Base-by-base conservation (phyloP, 2,113 vertebrate species). In the Phainopepla nitens region DNA sequence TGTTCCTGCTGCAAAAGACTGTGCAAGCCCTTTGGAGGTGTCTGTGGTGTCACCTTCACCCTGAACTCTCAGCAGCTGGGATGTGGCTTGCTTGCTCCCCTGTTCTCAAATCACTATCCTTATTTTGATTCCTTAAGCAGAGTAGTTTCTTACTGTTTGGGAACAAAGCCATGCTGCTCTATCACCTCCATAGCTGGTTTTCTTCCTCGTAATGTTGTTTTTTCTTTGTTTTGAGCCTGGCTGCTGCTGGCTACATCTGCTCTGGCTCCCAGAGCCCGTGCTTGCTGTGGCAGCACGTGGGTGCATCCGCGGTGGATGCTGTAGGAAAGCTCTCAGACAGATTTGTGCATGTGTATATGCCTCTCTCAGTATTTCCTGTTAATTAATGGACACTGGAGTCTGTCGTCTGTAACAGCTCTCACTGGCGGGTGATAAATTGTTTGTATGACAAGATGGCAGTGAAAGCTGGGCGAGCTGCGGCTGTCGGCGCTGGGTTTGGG, bases 381-480 rank as follows among this genome's bases (percentile, higher is more conserved):
- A 95, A 95, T 96, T 96, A 96, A 81, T 86, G 94, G 85, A 44
- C 87, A 33, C 92, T 92, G 92, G 82, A 97, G 94, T 91, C 94
- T 96, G 93, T 88, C 20, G n/a, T 82, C 92, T 86, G 82, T 90
- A 94, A 88, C 7, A 92, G 71, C 10, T 9, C 82, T 92, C 71
- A 29, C 58, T 95, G 90, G 78, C 0, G 4, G 75, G 87, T 93
- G 93, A 94, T 96, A 90, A 97, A 97, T 94, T 49, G 85, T 78
- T 78, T 51, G 56, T 82, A n/a, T 93, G 92, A 96, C 85, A 80
- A 83, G 93, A 92, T 41, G 68, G 88, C 90, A 94, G 72, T 29
- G 92, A 93, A 80, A 51, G 68, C 68, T 11, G 44, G 62, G 41
- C 0, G 2, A 89, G 92, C 82, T 1, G 3, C 0, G 18, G 66